Evolutionary conservation across 2,888 invertebrate genomes (phyloP).

Genomic region (Sminthurinus aureus): DNA sequence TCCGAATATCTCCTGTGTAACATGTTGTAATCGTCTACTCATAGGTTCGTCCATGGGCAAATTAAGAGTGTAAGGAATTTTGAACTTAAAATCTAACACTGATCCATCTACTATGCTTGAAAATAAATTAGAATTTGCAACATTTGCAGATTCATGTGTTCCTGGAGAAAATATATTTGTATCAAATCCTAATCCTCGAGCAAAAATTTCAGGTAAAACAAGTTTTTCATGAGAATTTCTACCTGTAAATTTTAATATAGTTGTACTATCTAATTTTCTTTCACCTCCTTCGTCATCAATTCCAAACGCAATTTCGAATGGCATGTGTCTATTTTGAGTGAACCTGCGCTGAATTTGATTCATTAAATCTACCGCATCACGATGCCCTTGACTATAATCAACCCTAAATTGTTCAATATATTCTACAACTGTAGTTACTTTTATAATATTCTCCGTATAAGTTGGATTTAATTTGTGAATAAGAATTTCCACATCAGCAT

Average conservation of each 20-base stretch:
- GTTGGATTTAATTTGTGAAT: background rate
- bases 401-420: background rate
- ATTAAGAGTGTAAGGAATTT: background rate
- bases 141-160: background rate
- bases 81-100: background rate
- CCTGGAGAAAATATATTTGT: background rate
- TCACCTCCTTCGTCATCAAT: background rate
- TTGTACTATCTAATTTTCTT: background rate
- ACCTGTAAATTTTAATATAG: background rate
- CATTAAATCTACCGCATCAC: background rate
- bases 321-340: background rate
- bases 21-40: too few relatives aligned
- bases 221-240: background rate
- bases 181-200: background rate
- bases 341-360: background rate
- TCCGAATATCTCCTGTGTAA: too few relatives aligned
- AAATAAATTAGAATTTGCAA: background rate
- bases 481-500: background rate
- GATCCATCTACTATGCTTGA: background rate
- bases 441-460: background rate
- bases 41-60: background rate
- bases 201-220: background rate
- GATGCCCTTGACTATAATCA: background rate
- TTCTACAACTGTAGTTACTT: background rate
- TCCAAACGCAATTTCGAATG: background rate